Percentiles rank a stretch among this genome's conserved stretches.
phyloP scores from a whole-genome alignment of 2,113 vertebrate species.

The Argyrosomus japonicus region DNA sequence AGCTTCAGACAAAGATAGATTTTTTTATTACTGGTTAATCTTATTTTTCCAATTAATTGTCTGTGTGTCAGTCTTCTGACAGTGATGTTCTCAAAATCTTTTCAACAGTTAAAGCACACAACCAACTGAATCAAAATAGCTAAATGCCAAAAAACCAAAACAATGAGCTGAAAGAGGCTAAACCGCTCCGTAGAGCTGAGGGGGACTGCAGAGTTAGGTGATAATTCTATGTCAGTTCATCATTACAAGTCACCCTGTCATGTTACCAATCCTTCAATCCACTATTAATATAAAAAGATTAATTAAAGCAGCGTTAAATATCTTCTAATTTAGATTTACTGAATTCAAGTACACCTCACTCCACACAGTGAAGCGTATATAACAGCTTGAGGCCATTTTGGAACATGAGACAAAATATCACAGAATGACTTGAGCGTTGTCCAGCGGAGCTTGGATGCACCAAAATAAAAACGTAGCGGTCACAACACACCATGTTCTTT shows the following conservation, averaged over 20 bases:
- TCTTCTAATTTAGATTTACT: background rate
- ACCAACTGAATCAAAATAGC: background rate
- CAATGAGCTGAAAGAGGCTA: background rate
- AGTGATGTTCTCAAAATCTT: background rate
- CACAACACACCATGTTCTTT: constrained; percentile 17
- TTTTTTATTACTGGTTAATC: background rate
- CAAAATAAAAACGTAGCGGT: background rate
- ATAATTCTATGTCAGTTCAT: background rate
- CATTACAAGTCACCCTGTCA: background rate
- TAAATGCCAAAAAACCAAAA: background rate
- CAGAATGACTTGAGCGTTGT: constrained; percentile 17
- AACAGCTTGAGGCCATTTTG: constrained; percentile 7
- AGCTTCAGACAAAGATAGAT: no score
- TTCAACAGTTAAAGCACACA: background rate
- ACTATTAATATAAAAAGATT: background rate
- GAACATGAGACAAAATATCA: background rate
- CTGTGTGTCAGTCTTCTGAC: no score
- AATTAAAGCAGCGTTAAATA: background rate
- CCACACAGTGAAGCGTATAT: background rate
- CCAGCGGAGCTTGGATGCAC: constrained; percentile 42
- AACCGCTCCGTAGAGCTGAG: background rate
- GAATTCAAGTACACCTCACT: background rate
- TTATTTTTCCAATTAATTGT: background rate
- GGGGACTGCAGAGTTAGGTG: no score
- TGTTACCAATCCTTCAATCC: background rate